Evolutionary conservation across 2,113 vertebrate species (phyloP).

Genomic region (Python bivittatus): DNA sequence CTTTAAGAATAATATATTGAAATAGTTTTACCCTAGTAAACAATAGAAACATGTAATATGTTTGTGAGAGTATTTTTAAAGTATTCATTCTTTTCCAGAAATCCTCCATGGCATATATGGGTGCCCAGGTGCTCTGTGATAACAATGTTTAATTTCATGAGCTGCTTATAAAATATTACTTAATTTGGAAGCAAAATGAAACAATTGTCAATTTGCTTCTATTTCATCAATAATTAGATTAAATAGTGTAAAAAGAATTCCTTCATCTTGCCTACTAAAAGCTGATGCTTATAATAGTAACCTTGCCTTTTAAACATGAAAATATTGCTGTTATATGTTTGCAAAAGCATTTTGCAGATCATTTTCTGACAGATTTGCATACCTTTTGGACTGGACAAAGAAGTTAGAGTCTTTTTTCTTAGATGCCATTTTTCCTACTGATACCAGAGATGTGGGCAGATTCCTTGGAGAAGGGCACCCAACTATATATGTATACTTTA

Average conservation of each 20-base stretch:
- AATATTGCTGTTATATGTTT: background rate
- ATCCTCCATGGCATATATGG: background rate
- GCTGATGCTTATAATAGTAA: background rate
- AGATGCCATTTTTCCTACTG: background rate
- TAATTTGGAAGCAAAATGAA: background rate
- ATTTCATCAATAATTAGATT: background rate
- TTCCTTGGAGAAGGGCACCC: background rate
- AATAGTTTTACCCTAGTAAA: background rate
- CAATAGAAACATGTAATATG: background rate
- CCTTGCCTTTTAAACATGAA: background rate
- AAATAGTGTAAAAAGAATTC: background rate
- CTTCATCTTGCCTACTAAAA: background rate
- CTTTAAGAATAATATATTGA: background rate
- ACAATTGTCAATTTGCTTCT: background rate
- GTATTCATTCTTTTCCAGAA: background rate
- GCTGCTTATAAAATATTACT: conserved; percentile 15
- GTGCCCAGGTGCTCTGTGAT: background rate
- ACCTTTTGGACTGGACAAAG: background rate
- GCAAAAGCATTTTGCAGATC: background rate
- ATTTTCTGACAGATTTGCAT: background rate
- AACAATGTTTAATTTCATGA: background rate
- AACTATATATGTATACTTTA: background rate
- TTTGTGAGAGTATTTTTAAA: background rate
- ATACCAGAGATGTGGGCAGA: background rate
- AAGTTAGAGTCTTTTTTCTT: background rate